Percentiles rank a stretch among this genome's conserved stretches.
phyloP scores from a whole-genome alignment of 2,888 invertebrate genomes.

The Seladonia tumulorum region DNA sequence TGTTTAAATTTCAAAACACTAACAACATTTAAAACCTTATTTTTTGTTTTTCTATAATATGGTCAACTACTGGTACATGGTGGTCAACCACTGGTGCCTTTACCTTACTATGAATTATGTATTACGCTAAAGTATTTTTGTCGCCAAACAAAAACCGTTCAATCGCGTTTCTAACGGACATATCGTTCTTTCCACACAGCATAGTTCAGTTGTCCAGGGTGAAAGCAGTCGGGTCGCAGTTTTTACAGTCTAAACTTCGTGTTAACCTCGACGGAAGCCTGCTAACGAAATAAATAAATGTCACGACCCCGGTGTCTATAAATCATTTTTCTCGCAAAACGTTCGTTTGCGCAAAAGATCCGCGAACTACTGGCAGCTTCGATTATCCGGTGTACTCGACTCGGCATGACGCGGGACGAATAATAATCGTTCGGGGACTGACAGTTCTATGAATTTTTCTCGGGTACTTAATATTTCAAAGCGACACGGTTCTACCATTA shows the following conservation, averaged over 20 bases:
- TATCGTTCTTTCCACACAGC: neutral
- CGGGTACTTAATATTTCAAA: conserved; percentile 1
- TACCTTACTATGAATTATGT: no score
- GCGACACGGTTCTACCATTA: conserved; percentile 8
- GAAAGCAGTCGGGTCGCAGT: neutral
- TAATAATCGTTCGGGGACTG: neutral
- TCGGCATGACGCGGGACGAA: neutral
- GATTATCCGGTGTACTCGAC: neutral
- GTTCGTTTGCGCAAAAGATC: neutral
- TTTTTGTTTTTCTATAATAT: no score
- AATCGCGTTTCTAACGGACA: neutral
- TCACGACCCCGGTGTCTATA: neutral
- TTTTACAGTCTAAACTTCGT: neutral
- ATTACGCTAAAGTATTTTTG: no score
- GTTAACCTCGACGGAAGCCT: neutral
- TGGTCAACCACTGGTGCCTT: no score
- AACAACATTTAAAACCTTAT: no score
- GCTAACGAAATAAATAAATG: neutral
- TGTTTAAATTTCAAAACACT: no score
- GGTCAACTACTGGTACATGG: no score
- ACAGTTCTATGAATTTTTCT: conserved; percentile 4
- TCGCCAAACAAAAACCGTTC: no score
- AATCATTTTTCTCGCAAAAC: neutral
- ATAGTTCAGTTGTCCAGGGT: neutral
- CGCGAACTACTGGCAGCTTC: neutral